These are phyloP conservation scores for Drosophila sproati DNA, from an alignment of 1,140 invertebrate genomes.

Conservation along the genomic window DNA sequence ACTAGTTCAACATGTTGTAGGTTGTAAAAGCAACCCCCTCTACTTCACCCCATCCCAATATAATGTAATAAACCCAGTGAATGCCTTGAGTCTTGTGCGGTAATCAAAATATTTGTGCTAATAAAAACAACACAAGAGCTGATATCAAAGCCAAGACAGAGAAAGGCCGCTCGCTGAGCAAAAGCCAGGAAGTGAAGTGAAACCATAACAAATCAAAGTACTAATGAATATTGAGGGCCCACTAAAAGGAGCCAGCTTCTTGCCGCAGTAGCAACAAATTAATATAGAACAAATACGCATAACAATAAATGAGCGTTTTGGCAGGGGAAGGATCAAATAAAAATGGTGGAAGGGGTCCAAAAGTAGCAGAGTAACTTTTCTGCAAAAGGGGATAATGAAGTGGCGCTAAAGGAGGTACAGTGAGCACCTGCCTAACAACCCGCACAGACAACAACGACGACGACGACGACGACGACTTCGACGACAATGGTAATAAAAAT, in stretches of 20 bases:
- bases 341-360: conserved; percentile 11
- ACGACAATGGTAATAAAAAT: conserved; percentile 71
- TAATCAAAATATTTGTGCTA: conserved; percentile 74
- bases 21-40: conserved; percentile 16
- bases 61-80: not conserved
- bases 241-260: conserved; percentile 59
- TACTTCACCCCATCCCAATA: conserved; percentile 2
- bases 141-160: conserved; percentile 42
- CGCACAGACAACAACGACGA: conserved; percentile 31
- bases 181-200: conserved; percentile 53
- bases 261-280: conserved; percentile 68
- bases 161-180: not conserved
- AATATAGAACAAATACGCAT: conserved; percentile 78
- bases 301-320: conserved; percentile 72
- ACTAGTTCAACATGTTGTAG: conserved; percentile 77
- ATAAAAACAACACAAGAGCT: conserved; percentile 77
- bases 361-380: conserved; percentile 55
- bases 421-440: conserved; percentile 73
- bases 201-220: conserved; percentile 80
- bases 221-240: conserved; percentile 80
- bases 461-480: conserved; percentile 12
- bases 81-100: conserved; percentile 26
- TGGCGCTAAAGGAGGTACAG: conserved; percentile 26
- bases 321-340: conserved; percentile 35
- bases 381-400: conserved; percentile 70